Base-by-base conservation (phyloP, 2,888 invertebrate genomes). In the Scelioninae gen. 1 region DNA sequence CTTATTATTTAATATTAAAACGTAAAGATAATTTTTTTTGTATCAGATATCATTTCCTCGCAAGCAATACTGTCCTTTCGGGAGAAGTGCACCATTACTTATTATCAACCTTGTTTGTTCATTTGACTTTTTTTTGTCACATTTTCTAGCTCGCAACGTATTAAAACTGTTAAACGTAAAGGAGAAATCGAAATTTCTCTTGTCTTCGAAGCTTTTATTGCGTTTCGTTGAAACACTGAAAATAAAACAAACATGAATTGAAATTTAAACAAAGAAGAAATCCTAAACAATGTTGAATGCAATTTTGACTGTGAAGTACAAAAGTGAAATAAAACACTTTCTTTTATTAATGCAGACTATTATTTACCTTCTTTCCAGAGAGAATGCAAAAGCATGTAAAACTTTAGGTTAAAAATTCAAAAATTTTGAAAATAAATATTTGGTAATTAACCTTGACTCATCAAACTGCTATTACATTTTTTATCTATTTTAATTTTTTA, bases 1-100 rank as follows among this genome's bases (percentile, higher is more conserved):
- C 86, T 85, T 87, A 88, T 85, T 88, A 89, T 90, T 90, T 89
- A 88, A 88, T 87, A 84, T 80, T 83, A 82, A 88, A 88, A 71
- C 87, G 43, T 62, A 34, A 15, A 87, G 87, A 88, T 87, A 82
- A 85, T 86, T 87, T 89, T 87, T 68, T 87, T 86, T 87, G 86
- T 84, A 87, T 80, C 81, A 72, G 49, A 71, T 62, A 43, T 56
- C 13, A 69, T 82, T 69, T 80, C 69, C 49, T 74, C 56, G 40
- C 60, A 58, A 66, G 43, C 65, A 72, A 66, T 79, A 55, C 23
- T 63, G 47, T 56, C 49, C 47, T 55, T 58, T 65, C n/a, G 23
- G 56, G 38, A 62, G 38, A 49, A 16, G 32, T 66, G 45, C 62
- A 56, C 31, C 71, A 69, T 62, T 51, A 53, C 11, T 77, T 71